Conservation (phyloP, 2,888 invertebrate species). For the Netelia fuscicornis region DNA sequence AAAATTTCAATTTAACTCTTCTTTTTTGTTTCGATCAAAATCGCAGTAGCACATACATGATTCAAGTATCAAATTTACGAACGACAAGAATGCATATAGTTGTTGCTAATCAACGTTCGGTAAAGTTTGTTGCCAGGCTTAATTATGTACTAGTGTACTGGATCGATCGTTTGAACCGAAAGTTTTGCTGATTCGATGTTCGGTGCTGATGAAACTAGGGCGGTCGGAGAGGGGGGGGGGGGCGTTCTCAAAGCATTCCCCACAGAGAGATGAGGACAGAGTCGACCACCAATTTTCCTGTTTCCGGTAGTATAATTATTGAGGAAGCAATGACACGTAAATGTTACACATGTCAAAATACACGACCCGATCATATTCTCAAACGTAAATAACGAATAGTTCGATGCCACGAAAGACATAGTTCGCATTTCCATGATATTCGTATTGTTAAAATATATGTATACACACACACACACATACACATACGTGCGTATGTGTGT, state of each 20-base stretch:
- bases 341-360: constrained; percentile 46
- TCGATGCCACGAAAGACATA: constrained; percentile 19
- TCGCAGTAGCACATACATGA: not conserved
- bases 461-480: constrained; percentile 6
- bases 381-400: constrained; percentile 56
- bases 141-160: not conserved
- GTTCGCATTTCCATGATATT: constrained; percentile 21
- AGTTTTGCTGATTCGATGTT: constrained; percentile 8
- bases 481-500: not conserved
- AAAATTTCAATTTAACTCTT: not conserved
- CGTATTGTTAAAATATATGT: not conserved
- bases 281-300: constrained; percentile 38
- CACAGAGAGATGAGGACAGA: not conserved
- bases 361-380: constrained; percentile 33
- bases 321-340: constrained; percentile 11
- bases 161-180: not conserved
- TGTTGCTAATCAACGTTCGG: not conserved
- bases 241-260: not conserved
- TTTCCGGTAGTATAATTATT: constrained; percentile 35
- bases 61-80: not conserved
- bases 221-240: not conserved
- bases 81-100: not conserved
- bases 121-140: not conserved
- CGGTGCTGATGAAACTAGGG: not conserved
- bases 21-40: not conserved